These are phyloP conservation scores for Pygoscelis adeliae DNA, from an alignment of 2,113 vertebrate species.

Conservation along the genomic window DNA sequence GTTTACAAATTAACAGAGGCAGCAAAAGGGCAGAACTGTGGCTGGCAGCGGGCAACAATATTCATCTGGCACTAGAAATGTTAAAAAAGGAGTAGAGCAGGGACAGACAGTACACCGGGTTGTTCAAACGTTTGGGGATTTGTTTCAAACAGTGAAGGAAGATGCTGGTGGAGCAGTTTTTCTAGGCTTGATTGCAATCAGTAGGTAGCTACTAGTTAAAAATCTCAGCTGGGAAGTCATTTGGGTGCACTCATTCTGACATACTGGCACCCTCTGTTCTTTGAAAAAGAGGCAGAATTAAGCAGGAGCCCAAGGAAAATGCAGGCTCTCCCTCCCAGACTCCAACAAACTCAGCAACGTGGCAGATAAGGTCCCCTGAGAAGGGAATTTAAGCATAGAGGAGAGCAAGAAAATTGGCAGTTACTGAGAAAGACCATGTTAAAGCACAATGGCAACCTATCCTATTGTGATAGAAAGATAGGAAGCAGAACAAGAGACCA, in stretches of 20 bases:
- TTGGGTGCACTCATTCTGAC: background rate
- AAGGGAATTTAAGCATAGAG: background rate
- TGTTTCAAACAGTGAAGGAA: background rate
- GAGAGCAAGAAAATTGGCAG: background rate
- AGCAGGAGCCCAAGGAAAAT: background rate
- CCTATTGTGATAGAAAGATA: background rate
- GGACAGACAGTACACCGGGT: background rate
- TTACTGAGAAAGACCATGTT: background rate
- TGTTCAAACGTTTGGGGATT: background rate
- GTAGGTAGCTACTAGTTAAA: background rate
- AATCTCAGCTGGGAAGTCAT: conserved; percentile 7
- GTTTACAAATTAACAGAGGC: background rate
- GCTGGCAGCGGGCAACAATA: background rate
- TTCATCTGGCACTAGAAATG: background rate
- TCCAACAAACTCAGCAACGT: background rate
- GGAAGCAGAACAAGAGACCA: background rate
- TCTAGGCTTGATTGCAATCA: background rate
- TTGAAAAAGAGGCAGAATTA: background rate
- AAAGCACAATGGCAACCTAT: conserved; percentile 1
- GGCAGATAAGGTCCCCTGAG: background rate
- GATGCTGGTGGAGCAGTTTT: background rate
- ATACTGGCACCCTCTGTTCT: background rate
- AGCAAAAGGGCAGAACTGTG: background rate
- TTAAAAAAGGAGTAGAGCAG: background rate
- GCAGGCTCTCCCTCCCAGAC: background rate